Percentiles rank a stretch among this genome's conserved stretches.
Evolutionary conservation across 2,888 invertebrate species (phyloP).

Genomic region (Drosophila antonietae): DNA sequence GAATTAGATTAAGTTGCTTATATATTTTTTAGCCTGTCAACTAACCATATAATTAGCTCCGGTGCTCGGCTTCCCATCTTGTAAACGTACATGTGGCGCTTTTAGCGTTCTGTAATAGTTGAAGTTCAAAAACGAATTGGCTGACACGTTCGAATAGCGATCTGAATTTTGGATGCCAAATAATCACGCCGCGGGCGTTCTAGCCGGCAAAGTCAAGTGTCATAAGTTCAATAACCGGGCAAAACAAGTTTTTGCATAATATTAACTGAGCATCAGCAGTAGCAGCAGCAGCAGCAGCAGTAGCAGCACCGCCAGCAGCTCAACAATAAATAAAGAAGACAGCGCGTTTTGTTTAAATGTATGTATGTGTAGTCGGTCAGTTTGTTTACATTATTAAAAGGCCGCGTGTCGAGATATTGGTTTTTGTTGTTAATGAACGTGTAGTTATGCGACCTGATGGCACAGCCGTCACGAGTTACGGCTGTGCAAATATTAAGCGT

Average conservation of each 20-base stretch:
- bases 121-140: slow-evolving; percentile 16
- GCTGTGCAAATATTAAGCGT: slow-evolving; percentile 42
- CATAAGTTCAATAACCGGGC: slow-evolving; percentile 67
- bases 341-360: slow-evolving; percentile 15
- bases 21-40: not conserved
- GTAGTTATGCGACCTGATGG: slow-evolving; percentile 7
- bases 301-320: not conserved
- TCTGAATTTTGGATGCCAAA: slow-evolving; percentile 17
- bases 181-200: slow-evolving; percentile 41
- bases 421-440: slow-evolving; percentile 2
- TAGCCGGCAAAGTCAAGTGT: slow-evolving; percentile 68
- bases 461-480: slow-evolving; percentile 34
- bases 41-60: slow-evolving; percentile 84
- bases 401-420: not conserved
- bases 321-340: slow-evolving; percentile 32
- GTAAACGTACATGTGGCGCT: slow-evolving; percentile 50
- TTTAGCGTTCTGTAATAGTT: slow-evolving; percentile 10
- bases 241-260: slow-evolving; percentile 73
- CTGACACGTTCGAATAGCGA: slow-evolving; percentile 31
- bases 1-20: not conserved
- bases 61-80: slow-evolving; percentile 83
- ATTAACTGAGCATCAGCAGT: slow-evolving; percentile 11
- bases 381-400: slow-evolving; percentile 35
- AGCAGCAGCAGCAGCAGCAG: not conserved
- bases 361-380: slow-evolving; percentile 15